These are phyloP conservation scores for Brachionus angularis DNA, from an alignment of 1,140 invertebrate genomes.

Conservation along the genomic window DNA sequence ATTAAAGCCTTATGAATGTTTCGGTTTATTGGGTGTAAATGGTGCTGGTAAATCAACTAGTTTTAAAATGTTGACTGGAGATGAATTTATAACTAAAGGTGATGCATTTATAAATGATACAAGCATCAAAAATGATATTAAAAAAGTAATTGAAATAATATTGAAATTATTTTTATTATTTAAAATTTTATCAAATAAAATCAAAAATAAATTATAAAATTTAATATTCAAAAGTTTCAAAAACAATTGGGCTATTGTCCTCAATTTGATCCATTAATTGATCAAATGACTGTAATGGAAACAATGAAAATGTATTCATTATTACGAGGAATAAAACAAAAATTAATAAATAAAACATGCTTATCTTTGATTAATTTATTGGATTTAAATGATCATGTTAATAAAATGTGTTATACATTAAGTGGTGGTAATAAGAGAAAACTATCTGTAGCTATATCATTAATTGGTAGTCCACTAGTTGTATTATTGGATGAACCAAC, in stretches of 20 bases:
- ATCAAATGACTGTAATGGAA: slow-evolving; percentile 41
- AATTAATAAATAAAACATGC: slow-evolving; percentile 50
- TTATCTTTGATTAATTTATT: slow-evolving; percentile 11
- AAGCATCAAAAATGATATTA: not conserved
- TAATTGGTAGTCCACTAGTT: slow-evolving; percentile 57
- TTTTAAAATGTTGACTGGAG: slow-evolving; percentile 45
- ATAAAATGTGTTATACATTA: slow-evolving; percentile 55
- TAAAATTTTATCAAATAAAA: too few species aligned
- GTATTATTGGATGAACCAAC: slow-evolving; percentile 59
- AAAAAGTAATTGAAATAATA: slow-evolving; percentile 7
- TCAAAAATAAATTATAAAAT: too few species aligned
- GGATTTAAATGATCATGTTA: slow-evolving; percentile 11
- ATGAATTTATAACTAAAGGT: not conserved
- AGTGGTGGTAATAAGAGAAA: slow-evolving; percentile 59
- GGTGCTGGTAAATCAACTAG: slow-evolving; percentile 48
- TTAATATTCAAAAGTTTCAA: too few species aligned
- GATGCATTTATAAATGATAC: slow-evolving; percentile 53
- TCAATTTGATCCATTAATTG: slow-evolving; percentile 44
- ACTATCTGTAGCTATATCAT: slow-evolving; percentile 57
- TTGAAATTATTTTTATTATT: slow-evolving; percentile 4
- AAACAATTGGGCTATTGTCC: slow-evolving; percentile 48
- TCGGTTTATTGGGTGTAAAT: too few species aligned
- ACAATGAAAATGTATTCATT: not conserved
- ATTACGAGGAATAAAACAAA: slow-evolving; percentile 44
- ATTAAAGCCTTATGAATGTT: not conserved